These are phyloP conservation scores for Dicrostonyx torquatus DNA, from an alignment of 2,797 vertebrate species.

Conservation along the genomic window DNA sequence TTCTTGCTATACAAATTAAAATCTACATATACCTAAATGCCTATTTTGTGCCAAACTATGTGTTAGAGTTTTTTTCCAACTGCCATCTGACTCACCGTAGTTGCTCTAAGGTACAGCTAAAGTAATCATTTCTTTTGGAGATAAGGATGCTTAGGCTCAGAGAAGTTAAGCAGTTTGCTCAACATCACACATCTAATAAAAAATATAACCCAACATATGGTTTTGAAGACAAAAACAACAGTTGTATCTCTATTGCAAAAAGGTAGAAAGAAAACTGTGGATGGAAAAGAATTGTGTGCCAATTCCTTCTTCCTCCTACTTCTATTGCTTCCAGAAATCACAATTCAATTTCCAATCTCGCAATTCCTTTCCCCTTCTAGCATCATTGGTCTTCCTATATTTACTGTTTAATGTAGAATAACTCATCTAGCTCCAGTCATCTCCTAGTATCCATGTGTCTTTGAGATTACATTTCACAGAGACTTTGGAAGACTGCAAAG, in stretches of 20 bases:
- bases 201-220: not conserved
- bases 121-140: not conserved
- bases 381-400: not conserved
- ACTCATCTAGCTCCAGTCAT: not conserved
- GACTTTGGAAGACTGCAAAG: not conserved
- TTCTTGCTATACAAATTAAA: constrained; percentile 8
- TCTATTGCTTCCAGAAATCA: constrained; percentile 31
- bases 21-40: not conserved
- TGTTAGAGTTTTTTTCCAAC: not conserved
- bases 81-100: not conserved
- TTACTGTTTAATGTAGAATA: not conserved
- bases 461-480: constrained; percentile 5
- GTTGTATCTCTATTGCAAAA: not conserved
- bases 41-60: not conserved
- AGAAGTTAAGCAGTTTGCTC: constrained; percentile 1
- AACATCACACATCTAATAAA: not conserved
- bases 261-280: constrained; percentile 5
- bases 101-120: not conserved
- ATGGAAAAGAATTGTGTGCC: not conserved
- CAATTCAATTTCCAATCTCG: not conserved
- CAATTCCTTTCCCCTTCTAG: not conserved
- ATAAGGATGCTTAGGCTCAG: not conserved
- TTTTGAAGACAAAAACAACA: constrained; percentile 49
- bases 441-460: not conserved
- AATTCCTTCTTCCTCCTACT: not conserved